These are phyloP conservation scores for Heliconius hermathena DNA, from an alignment of 1,140 invertebrate genomes.

Conservation along the genomic window DNA sequence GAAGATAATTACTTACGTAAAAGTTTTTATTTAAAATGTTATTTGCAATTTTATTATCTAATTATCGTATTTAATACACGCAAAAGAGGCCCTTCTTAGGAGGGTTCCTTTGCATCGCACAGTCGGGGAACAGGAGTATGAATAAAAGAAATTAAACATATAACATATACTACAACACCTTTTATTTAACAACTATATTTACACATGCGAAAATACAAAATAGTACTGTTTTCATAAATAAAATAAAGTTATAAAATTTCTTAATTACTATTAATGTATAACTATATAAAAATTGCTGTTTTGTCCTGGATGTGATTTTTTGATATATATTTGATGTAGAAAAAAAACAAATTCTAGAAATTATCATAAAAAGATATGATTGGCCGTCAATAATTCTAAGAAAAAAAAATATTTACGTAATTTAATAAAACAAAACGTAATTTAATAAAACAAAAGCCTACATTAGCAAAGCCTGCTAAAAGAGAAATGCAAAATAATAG, in stretches of 20 bases:
- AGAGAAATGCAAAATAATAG: background rate
- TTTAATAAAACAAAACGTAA: background rate
- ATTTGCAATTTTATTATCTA: too few species aligned
- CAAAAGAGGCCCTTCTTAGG: too few species aligned
- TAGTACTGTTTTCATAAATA: conserved; percentile 4
- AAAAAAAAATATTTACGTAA: background rate
- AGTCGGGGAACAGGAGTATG: background rate
- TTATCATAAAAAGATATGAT: background rate
- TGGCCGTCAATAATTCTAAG: background rate
- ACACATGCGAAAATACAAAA: conserved; percentile 18
- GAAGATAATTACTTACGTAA: too few species aligned
- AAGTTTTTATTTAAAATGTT: too few species aligned
- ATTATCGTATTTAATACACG: too few species aligned
- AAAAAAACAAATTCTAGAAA: background rate
- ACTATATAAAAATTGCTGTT: conserved; percentile 7
- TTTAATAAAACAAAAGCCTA: too few species aligned
- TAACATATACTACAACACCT: conserved; percentile 2
- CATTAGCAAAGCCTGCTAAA: background rate
- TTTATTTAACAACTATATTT: conserved; percentile 33
- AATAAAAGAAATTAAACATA: background rate
- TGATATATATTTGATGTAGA: background rate
- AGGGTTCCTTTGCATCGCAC: too few species aligned
- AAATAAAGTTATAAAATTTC: conserved; percentile 12
- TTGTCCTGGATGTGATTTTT: background rate
- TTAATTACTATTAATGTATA: background rate